Percentiles rank a stretch among this genome's conserved stretches.
These are phyloP conservation scores for Torymus tubicola DNA, from an alignment of 2,888 invertebrate species.

Conservation along the genomic window DNA sequence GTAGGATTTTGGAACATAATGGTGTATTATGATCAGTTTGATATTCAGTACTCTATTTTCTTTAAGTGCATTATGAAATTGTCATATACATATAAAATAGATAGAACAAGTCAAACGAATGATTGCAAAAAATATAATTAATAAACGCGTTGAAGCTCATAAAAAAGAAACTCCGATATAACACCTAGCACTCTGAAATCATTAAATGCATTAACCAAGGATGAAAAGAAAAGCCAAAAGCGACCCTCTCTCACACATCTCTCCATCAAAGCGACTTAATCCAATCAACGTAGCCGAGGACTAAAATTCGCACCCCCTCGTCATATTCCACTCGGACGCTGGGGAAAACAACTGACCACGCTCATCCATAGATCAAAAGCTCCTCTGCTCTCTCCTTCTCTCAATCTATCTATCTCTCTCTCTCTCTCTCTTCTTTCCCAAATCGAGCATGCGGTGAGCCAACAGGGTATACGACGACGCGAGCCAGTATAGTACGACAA, in stretches of 20 bases:
- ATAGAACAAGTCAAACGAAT: no score
- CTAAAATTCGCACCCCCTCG: slow-evolving; percentile 10
- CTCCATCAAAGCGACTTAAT: slow-evolving; percentile 13
- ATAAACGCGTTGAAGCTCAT: no score
- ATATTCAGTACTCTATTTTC: no score
- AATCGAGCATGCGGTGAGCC: slow-evolving; percentile 15
- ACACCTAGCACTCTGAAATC: background rate
- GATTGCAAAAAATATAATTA: no score
- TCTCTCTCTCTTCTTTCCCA: background rate
- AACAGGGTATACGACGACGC: background rate
- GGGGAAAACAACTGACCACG: slow-evolving; percentile 44
- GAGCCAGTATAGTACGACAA: background rate
- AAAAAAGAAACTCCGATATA: background rate
- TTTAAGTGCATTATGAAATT: no score
- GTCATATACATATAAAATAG: no score
- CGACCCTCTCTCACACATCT: slow-evolving; percentile 1
- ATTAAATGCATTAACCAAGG: background rate
- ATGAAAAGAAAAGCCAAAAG: slow-evolving; percentile 5
- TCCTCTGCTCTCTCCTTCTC: background rate
- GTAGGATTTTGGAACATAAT: no score
- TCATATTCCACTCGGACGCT: slow-evolving; percentile 20
- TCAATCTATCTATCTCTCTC: slow-evolving; percentile 1
- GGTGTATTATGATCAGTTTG: no score
- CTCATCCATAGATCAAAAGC: slow-evolving; percentile 17
- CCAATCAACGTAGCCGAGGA: slow-evolving; percentile 26